phyloP scores from a whole-genome alignment of 2,113 vertebrate species.

The Dolichallabes microphthalmus region DNA sequence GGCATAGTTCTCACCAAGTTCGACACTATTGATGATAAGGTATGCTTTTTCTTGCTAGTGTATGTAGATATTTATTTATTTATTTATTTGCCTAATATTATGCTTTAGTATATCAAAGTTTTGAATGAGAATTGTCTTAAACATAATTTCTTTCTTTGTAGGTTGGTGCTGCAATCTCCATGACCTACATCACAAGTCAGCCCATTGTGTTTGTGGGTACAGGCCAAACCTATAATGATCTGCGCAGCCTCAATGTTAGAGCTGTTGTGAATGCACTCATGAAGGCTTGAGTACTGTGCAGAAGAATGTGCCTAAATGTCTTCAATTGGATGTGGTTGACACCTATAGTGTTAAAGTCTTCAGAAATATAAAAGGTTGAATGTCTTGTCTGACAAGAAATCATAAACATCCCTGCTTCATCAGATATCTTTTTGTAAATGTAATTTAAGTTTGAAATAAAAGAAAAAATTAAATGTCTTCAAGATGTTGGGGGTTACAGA shows the following conservation, averaged over 20 bases:
- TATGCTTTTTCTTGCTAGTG: conserved; percentile 53
- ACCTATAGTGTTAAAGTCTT: conserved; percentile 11
- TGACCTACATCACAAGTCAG: conserved; percentile 99
- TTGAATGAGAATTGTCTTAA: background rate
- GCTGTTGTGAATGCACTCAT: conserved; percentile 95
- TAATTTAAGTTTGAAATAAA: background rate
- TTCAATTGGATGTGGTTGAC: background rate
- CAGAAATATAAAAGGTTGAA: background rate
- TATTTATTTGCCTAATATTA: background rate
- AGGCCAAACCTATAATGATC: conserved; percentile 96
- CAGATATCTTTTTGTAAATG: background rate
- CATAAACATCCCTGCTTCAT: background rate
- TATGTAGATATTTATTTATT: background rate
- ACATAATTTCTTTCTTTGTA: conserved; percentile 55
- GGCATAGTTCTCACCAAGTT: conserved; percentile 99
- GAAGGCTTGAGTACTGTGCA: conserved; percentile 80
- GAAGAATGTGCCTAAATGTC: background rate
- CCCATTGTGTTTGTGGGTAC: conserved; percentile 98
- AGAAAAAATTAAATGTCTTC: background rate
- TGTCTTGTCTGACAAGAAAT: background rate
- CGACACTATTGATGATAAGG: conserved; percentile 99
- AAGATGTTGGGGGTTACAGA: background rate
- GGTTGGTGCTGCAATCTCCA: conserved; percentile 97
- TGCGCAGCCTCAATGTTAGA: conserved; percentile 94
- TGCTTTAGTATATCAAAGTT: background rate